phyloP scores from a whole-genome alignment of 2,797 vertebrate genomes.

The Helostoma temminkii region DNA sequence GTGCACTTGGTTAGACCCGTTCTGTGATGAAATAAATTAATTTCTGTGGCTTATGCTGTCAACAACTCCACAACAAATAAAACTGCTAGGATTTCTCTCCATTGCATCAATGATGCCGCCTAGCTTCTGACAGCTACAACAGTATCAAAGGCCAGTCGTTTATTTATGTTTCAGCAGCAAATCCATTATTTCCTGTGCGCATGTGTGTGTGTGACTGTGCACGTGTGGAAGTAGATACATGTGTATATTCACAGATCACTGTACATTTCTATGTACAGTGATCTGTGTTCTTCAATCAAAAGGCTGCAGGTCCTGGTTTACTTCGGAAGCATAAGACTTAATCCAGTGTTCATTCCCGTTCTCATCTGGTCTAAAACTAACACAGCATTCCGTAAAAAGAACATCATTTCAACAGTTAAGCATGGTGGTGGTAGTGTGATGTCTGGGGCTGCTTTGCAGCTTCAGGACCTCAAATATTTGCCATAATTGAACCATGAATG shows the following conservation, averaged over 20 bases:
- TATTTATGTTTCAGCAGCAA: slow-evolving; percentile 67
- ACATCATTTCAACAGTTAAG: too few species aligned
- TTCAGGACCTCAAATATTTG: too few species aligned
- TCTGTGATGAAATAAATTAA: slow-evolving; percentile 66
- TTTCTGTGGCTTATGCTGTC: slow-evolving; percentile 65
- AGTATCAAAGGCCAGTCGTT: slow-evolving; percentile 75
- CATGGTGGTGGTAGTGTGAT: too few species aligned
- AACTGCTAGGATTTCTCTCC: slow-evolving; percentile 68
- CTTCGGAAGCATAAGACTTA: slow-evolving; percentile 41
- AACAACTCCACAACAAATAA: slow-evolving; percentile 68
- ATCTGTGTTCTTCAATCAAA: too few species aligned
- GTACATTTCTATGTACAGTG: slow-evolving; percentile 54
- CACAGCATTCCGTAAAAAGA: too few species aligned
- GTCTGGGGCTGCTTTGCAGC: too few species aligned
- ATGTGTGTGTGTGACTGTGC: slow-evolving; percentile 6
- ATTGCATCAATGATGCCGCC: slow-evolving; percentile 75
- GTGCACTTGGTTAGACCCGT: slow-evolving; percentile 53
- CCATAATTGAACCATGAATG: too few species aligned
- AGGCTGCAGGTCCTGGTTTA: slow-evolving; percentile 44
- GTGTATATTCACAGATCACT: slow-evolving; percentile 53
- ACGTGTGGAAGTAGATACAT: slow-evolving; percentile 4
- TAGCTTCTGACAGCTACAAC: slow-evolving; percentile 68
- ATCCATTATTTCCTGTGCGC: slow-evolving; percentile 57
- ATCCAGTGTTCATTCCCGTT: slow-evolving; percentile 41
- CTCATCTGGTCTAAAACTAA: too few species aligned